phyloP scores from a whole-genome alignment of 2,888 invertebrate species.

The Parthenolecanium corni region DNA sequence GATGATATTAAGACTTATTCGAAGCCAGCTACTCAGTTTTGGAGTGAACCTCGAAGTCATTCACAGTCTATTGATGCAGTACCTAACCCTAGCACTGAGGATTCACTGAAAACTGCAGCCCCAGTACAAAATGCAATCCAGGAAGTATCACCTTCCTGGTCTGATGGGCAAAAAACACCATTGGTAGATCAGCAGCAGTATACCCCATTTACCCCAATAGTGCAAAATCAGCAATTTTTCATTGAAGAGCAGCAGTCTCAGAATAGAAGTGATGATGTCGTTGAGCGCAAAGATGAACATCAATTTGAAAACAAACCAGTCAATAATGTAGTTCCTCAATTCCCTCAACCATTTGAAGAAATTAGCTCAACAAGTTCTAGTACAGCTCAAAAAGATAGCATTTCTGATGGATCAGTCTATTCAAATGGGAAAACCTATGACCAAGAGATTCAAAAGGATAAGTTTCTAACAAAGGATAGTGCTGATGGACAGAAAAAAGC shows the following conservation, averaged over 20 bases:
- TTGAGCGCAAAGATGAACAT: background rate
- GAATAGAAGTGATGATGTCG: background rate
- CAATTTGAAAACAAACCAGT: background rate
- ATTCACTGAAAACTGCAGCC: background rate
- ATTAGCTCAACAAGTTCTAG: constrained; percentile 20
- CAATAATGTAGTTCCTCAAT: background rate
- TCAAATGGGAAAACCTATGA: background rate
- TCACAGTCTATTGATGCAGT: too few species aligned
- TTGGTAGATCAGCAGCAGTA: too few species aligned
- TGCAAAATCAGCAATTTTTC: background rate
- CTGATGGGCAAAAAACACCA: background rate
- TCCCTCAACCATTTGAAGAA: background rate
- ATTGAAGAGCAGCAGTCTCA: background rate
- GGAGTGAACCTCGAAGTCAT: too few species aligned
- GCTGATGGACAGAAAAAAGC: constrained; percentile 32
- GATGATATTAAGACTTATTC: background rate
- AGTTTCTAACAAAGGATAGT: constrained; percentile 30
- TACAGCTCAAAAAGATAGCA: constrained; percentile 29
- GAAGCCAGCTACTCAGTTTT: background rate
- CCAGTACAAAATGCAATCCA: background rate
- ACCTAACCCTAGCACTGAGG: background rate
- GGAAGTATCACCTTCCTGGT: background rate
- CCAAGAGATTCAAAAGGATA: constrained; percentile 11
- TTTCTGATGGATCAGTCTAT: constrained; percentile 25
- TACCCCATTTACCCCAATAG: background rate